Evolutionary conservation across 2,113 vertebrate species (phyloP), one percentile per base, ranked within the genome.

Genomic region (Pelodiscus sinensis): DNA sequence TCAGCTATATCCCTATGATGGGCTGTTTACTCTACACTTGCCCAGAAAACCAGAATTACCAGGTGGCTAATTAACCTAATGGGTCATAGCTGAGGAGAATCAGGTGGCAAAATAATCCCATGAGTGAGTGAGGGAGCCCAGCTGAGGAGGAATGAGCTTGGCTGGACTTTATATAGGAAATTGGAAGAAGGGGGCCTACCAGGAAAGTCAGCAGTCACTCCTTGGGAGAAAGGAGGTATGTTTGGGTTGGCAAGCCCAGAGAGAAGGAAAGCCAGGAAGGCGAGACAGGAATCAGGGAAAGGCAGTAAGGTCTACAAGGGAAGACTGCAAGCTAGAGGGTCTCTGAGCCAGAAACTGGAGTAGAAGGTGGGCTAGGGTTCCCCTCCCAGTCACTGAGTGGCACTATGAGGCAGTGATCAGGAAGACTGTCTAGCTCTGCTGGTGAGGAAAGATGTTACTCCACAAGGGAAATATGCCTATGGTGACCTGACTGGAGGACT

Each of bases 1-100:
- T 92, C 90, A 91, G 56, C 58, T 90, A 44, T 85, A 94, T 93
- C 52, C 35, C 52, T n/a, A 31, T n/a, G 8, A 68, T 19, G 62
- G 7, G 31, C 9, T 21, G 31, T 35, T 71, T 35, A 19, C 16
- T 29, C n/a, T 9, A 71, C 18, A 35, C 65, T 21, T 35, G n/a
- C 65, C 31, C 65, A 71, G 65, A 35, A 71, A 71, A 21, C 18
- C 65, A 71, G 31, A 35, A 31, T n/a, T 29, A 68, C 31, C 31
- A 31, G 16, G 65, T n/a, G 65, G 31, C 65, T 71, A 71, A 71
- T 71, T 71, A 71, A 71, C n/a, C n/a, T 19, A 71, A 71, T 71
- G 65, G n/a, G n/a, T 35, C 18, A 35, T 18, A 71, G 65, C 65
- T 71, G 65, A 71, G 65, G 16, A 18, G 65, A 18, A 71, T 71